Evolutionary conservation across 64 coral and sea anemone genomes (phyloP).

Genomic region (Actinia tenebrosa): DNA sequence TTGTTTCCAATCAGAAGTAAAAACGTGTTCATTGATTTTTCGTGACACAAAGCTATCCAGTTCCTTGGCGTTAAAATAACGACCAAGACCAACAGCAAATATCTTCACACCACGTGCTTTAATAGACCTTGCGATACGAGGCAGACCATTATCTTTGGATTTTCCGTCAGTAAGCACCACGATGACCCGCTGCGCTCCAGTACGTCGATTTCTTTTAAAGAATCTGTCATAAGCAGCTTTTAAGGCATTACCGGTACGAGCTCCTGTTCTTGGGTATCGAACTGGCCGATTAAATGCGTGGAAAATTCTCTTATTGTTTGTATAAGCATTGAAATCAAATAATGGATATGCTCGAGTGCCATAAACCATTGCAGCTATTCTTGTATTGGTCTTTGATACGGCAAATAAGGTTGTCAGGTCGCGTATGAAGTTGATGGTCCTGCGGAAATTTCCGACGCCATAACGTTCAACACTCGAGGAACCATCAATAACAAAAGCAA

Average conservation of each 20-base stretch:
- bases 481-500: slow-evolving; percentile 69
- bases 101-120: slow-evolving; percentile 42
- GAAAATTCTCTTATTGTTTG: slow-evolving; percentile 11
- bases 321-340: slow-evolving; percentile 48
- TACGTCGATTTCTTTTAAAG: slow-evolving; percentile 34
- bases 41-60: slow-evolving; percentile 62
- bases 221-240: slow-evolving; percentile 12
- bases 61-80: slow-evolving; percentile 45
- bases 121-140: slow-evolving; percentile 19
- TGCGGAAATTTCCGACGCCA: slow-evolving; percentile 68
- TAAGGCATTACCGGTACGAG: slow-evolving; percentile 51
- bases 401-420: slow-evolving; percentile 62
- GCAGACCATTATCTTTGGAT: slow-evolving; percentile 28
- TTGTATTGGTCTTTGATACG: slow-evolving; percentile 38
- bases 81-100: slow-evolving; percentile 67
- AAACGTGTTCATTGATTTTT: slow-evolving; percentile 45
- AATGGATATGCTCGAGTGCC: slow-evolving; percentile 32
- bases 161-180: slow-evolving; percentile 72
- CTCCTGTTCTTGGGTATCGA: slow-evolving; percentile 54
- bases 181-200: slow-evolving; percentile 35
- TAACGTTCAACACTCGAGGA: slow-evolving; percentile 67
- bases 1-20: slow-evolving; percentile 60
- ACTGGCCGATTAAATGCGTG: slow-evolving; percentile 24
- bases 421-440: slow-evolving; percentile 56
- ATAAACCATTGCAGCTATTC: slow-evolving; percentile 60